Base-by-base conservation (phyloP, 2,888 invertebrate species). In the Papilio elwesi region DNA sequence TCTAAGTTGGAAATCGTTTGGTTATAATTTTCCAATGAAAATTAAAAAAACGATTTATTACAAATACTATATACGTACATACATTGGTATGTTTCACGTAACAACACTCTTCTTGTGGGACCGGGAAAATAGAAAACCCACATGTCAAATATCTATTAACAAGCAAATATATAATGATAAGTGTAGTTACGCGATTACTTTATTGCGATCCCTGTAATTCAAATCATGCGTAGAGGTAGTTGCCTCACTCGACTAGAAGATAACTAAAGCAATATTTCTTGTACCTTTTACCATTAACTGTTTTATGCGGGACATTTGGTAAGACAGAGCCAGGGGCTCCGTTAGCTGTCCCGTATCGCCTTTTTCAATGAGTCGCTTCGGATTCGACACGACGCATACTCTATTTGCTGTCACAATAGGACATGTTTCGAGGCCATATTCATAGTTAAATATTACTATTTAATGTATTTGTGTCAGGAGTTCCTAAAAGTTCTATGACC, bases 271-370 rank as follows among this genome's bases (percentile, higher is more conserved):
- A 63, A 55, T 69, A 69, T 68, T 57, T 26, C 38, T 59, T 63
- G 49, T 52, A 47, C 47, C 16, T 59, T 71, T 53, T 59, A 71
- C 26, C 64, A 38, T 47, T 73, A 65, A 73, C 57, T 69, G 68
- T 78, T 53, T 74, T 74, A 75, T 68, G 75, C 75, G 82, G 81
- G 80, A 80, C 80, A 78, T 77, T 77, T 75, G 74, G 77, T 79
- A 78, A 80, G 76, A 64, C 49, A 73, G 68, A 68, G 65, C 47
- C 71, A 77, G 76, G 75, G 78, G 77, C 76, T 77, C 93, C 93
- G 93, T 92, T 93, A 93, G 67, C 76, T 78, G 93, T 82, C 90
- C 93, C 78, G 88, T 89, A 90, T 93, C 87, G 84, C 92, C 93
- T 89, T 92, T 89, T 92, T 86, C 83, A 90, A 88, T 80, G 81